Evolutionary conservation across 2,797 vertebrate species (phyloP), one percentile per base, ranked within the genome.

Genomic region (Catostomus latipinnis): DNA sequence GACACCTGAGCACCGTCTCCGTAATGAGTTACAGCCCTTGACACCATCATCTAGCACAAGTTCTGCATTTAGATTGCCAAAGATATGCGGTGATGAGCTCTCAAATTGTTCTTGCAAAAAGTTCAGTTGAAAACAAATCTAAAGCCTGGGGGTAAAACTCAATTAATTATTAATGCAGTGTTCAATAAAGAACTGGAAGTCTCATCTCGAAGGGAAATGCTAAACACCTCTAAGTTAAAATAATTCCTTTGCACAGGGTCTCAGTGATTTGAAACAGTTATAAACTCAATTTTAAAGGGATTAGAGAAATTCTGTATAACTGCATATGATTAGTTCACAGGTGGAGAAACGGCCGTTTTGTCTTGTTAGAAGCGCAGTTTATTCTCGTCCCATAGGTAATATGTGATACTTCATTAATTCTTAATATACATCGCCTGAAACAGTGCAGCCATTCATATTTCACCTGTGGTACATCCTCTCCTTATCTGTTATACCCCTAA

Each of bases 1-100:
- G 88, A 88, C 76, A 65, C 88, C 34, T 68, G 60, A 84, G 82
- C 86, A 88, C 84, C 84, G 87, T 89, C 89, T 80, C 82, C 65
- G 83, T 85, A 79, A 82, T 87, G 86, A 89, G 80, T 72, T 65
- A 53, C 84, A 83, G 84, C 80, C 84, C 75, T 56, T 67, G 67
- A 76, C 75, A 76, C 34, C 75, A 71, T 85, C 73, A 80, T 82
- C 78, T 74, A 83, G 83, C 77, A 75, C 18, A 4, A 69, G 76
- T 45, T 82, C 63, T 65, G 68, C 76, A 85, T 83, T 74, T 84
- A 77, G 65, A 84, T 83, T 71, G 68, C 71, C 18, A 54, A 11
- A 58, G 70, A 56, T 67, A 50, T 6, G 50, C 46, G 34, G 43
- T 67, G 77, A 75, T 81, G 65, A 72, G 68, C 22, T 71, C 70